phyloP scores from a whole-genome alignment of 2,797 vertebrate genomes.

The Rhinoraja longicauda region DNA sequence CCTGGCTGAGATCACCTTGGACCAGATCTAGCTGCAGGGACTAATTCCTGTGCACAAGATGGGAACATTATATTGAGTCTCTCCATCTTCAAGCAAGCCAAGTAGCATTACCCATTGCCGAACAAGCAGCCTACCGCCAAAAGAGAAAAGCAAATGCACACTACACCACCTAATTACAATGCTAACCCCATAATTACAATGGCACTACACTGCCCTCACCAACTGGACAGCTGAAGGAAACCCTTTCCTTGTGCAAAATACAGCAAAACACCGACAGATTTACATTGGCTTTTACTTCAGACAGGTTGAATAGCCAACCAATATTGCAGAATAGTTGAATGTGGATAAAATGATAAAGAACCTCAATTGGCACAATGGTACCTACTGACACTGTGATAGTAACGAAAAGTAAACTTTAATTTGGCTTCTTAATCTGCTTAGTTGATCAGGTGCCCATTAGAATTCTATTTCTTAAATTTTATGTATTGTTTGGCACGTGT shows the following conservation, averaged over 20 bases:
- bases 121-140: background rate
- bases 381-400: constrained; percentile 35
- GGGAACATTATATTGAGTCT: background rate
- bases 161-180: too few relatives aligned
- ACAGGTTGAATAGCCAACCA: constrained; percentile 42
- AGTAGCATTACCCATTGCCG: background rate
- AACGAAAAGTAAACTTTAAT: constrained; percentile 42
- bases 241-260: background rate
- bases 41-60: background rate
- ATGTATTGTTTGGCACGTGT: constrained; percentile 69
- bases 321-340: constrained; percentile 52
- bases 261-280: background rate
- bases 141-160: background rate
- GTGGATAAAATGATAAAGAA: constrained; percentile 45
- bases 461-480: constrained; percentile 63
- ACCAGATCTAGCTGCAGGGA: background rate
- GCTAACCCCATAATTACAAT: background rate
- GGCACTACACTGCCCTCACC: background rate
- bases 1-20: background rate
- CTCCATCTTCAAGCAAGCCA: background rate
- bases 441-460: constrained; percentile 86
- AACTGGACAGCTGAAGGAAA: background rate
- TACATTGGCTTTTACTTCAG: background rate
- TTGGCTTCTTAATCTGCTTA: constrained; percentile 55
- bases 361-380: too few relatives aligned